phyloP scores from a whole-genome alignment of 2,797 vertebrate species.

The Bovichtus diacanthus region DNA sequence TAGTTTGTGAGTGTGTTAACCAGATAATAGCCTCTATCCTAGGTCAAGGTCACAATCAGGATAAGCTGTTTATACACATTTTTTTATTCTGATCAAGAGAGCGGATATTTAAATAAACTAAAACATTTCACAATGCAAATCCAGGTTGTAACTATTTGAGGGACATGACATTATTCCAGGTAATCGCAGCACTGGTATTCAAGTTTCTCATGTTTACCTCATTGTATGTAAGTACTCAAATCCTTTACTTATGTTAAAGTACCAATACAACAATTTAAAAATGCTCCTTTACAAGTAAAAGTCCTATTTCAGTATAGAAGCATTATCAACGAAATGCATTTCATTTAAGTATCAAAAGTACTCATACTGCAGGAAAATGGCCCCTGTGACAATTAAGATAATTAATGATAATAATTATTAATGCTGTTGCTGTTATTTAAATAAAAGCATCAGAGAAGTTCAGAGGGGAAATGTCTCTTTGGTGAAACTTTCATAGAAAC shows the following conservation, averaged over 20 bases:
- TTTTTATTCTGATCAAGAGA: constrained; percentile 3
- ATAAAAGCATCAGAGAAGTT: background rate
- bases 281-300: background rate
- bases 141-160: background rate
- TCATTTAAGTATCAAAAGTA: background rate
- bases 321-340: background rate
- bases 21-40: constrained; percentile 17
- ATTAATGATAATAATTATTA: background rate
- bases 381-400: background rate
- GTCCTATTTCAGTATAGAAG: background rate
- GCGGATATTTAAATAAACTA: background rate
- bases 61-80: constrained; percentile 3
- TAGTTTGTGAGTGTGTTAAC: constrained; percentile 42
- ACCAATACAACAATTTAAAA: background rate
- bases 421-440: background rate
- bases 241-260: background rate
- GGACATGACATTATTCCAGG: background rate
- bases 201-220: background rate
- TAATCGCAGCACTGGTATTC: background rate
- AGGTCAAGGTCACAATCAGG: constrained; percentile 58
- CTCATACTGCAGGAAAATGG: background rate
- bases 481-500: too few relatives aligned
- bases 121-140: constrained; percentile 4
- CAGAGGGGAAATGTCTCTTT: background rate
- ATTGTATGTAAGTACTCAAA: background rate